Conservation (phyloP, 2,888 invertebrate species). For the Acanthopleura granulata region DNA sequence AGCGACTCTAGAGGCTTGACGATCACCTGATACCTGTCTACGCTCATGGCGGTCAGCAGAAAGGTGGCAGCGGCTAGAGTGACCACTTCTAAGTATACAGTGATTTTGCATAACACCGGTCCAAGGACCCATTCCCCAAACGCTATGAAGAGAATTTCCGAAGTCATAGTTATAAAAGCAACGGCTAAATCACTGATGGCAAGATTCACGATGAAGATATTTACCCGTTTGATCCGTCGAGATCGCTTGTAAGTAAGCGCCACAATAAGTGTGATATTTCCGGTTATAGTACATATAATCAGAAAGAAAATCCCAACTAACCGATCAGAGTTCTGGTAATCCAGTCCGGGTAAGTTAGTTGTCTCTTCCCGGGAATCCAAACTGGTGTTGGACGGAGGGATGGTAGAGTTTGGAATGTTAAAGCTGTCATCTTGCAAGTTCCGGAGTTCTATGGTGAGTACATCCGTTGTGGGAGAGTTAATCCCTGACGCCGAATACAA, state of each 20-base stretch:
- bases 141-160: constrained; percentile 69
- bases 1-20: constrained; percentile 68
- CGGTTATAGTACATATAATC: constrained; percentile 68
- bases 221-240: constrained; percentile 66
- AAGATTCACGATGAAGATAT: constrained; percentile 70
- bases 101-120: constrained; percentile 67
- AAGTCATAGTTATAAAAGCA: constrained; percentile 69
- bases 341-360: neutral
- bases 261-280: constrained; percentile 67
- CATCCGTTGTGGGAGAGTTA: neutral
- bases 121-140: constrained; percentile 71
- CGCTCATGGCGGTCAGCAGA: constrained; percentile 70
- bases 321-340: neutral
- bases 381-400: neutral
- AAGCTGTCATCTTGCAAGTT: neutral
- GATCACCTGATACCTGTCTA: constrained; percentile 69
- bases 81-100: constrained; percentile 69
- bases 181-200: constrained; percentile 70
- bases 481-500: neutral
- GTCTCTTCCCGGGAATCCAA: neutral
- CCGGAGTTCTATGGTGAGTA: neutral
- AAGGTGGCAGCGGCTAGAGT: constrained; percentile 69
- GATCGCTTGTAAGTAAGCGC: constrained; percentile 62
- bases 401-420: neutral
- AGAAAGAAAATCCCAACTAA: constrained; percentile 36